Evolutionary conservation across 2,113 vertebrate species (phyloP).

Genomic region (Archocentrus centrarchus): DNA sequence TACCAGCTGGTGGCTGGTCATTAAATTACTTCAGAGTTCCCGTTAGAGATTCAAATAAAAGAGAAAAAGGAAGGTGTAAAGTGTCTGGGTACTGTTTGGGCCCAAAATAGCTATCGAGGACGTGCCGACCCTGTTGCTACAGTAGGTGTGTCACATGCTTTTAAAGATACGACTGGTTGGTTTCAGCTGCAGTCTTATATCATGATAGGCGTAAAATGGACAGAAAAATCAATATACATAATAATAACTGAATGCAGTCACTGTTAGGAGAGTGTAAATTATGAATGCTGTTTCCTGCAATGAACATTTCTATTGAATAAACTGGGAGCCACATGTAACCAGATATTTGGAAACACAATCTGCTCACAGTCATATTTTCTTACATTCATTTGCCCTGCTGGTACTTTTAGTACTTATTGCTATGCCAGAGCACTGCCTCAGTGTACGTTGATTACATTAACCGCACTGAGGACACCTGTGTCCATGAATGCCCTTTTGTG

Average conservation of each 20-base stretch:
- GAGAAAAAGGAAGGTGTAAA: background rate
- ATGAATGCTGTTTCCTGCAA: background rate
- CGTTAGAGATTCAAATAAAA: background rate
- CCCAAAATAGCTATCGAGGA: background rate
- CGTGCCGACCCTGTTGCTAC: background rate
- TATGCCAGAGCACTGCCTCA: background rate
- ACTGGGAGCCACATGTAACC: background rate
- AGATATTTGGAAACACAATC: background rate
- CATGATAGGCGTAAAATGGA: background rate
- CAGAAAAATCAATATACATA: background rate
- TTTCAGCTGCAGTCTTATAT: too few relatives aligned
- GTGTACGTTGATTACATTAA: too few relatives aligned
- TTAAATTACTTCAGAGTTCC: background rate
- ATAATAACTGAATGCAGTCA: background rate
- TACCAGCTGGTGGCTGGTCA: background rate
- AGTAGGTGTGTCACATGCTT: background rate
- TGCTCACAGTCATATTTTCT: background rate
- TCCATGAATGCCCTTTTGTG: background rate
- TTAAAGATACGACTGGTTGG: background rate
- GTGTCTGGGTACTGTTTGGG: background rate
- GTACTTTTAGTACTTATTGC: background rate
- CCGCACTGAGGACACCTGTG: background rate
- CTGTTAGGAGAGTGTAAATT: background rate
- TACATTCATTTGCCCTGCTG: background rate
- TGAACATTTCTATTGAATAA: background rate